Evolutionary conservation across 2,888 invertebrate species (phyloP), one percentile per base, ranked within the genome.

Genomic region (Tetranychus piercei): DNA sequence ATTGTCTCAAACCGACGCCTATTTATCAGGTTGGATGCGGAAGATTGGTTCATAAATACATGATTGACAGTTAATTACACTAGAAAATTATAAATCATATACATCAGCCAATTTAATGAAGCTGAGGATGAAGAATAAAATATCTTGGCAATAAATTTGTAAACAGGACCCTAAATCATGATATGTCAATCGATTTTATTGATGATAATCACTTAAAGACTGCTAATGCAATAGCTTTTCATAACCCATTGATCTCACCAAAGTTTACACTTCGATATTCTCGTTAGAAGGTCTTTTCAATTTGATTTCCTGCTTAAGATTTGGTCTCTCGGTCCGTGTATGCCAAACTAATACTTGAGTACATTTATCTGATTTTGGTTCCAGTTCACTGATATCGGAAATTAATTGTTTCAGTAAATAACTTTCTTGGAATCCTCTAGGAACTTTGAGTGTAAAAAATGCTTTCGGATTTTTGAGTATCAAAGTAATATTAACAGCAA

Each of bases 331-430:
- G 0, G 97, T 96, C 80, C 96, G 86, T 4, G 97, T 99, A 81
- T 99, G 99, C 99, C 99, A 99, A 0, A 99, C 97, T 77, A 91
- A 89, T 80, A 87, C 87, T 84, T 94, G 91, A 0, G 90, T 90
- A 80, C 96, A 97, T 79, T 88, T 87, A 78, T 91, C 89, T 0
- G 95, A 97, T 77, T 91, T 84, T 0, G 96, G 93, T 82, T 99
- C 97, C 74, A 99, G 82, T 72, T 94, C 88, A 6, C 88, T 86
- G 0, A 87, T 86, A 0, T 88, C 88, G 18, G 81, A 78, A 76
- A 78, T 70, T 22, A 92, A 85, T 80, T 89, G 88, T 77, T 88
- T 86, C 4, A 93, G 83, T 78, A 94, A 89, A 82, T 90, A 90
- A 79, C 89, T 90, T 82, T 94, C 94, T 83, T 92, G 91, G 82